Evolutionary conservation across 1,140 invertebrate species (phyloP), one percentile per base, ranked within the genome.

Genomic region (Thaumetopoea pityocampa): DNA sequence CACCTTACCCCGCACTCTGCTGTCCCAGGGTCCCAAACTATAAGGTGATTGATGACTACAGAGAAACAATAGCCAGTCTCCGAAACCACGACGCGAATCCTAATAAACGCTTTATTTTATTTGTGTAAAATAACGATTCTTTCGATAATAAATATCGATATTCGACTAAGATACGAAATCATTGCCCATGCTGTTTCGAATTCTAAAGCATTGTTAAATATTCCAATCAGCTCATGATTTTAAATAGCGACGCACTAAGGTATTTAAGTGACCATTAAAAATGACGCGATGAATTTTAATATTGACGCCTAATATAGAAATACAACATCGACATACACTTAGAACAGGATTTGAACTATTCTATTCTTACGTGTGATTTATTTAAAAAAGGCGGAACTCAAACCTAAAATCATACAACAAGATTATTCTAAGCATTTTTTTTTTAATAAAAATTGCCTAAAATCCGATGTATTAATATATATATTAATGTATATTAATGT

Each of bases 71-170:
- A 63, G 77, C 67, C 62, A 70, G 58, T 76, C 67, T 37, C 37
- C 55, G 59, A 57, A 49, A 54, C 69, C 62, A 78, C 72, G 74
- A 68, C 72, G 76, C 74, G 79, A 81, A 74, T 80, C 66, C 72
- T 83, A 83, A 82, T 82, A 79, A 77, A 80, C 66, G 73, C 70
- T 79, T 80, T 79, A 72, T 81, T 84, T 84, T 83, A 80, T 83
- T 83, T 79, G 59, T 68, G 43, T 34, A 45, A 58, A 70, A 80
- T 69, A 77, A 77, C 72, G 64, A 72, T 71, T 67, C n/a, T n/a
- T 52, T 57, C 58, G 67, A 70, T 72, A 70, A 79, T 77, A 78
- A 67, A 74, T 66, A 72, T 73, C 57, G 68, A 67, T 66, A 77
- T 67, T 41, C 67, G 67, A 56, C 54, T 72, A 67, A 73, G 69